phyloP scores from a whole-genome alignment of 1,140 invertebrate genomes.

The Aphis craccivora region DNA sequence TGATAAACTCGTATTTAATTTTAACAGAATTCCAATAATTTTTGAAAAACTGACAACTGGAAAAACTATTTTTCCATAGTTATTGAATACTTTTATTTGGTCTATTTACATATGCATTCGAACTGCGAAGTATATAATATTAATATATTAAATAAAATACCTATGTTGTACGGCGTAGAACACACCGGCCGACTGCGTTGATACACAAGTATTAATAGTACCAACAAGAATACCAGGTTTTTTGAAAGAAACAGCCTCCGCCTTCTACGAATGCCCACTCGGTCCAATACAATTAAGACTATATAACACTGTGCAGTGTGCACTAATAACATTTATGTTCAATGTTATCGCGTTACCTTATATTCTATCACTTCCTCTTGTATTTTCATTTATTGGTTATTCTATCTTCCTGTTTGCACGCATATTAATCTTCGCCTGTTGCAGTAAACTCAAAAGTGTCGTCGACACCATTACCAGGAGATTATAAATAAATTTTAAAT shows the following conservation, averaged over 20 bases:
- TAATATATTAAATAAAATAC: too few relatives aligned
- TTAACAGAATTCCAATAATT: not conserved
- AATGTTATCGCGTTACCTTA: not conserved
- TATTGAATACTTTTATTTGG: not conserved
- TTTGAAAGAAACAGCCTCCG: not conserved
- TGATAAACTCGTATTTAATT: not conserved
- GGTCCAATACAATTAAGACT: not conserved
- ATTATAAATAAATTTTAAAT: conserved; percentile 21
- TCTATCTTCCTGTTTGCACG: not conserved
- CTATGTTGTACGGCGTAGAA: too few relatives aligned
- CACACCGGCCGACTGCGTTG: not conserved
- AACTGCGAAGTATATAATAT: too few relatives aligned
- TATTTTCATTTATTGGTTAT: not conserved
- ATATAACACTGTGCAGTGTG: not conserved
- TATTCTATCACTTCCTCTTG: not conserved
- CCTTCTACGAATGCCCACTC: not conserved
- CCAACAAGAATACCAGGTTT: not conserved
- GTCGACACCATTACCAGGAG: not conserved
- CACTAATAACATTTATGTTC: not conserved
- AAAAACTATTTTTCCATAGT: not conserved
- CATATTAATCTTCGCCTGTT: not conserved
- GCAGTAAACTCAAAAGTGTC: not conserved
- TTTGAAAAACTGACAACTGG: not conserved
- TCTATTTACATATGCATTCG: not conserved
- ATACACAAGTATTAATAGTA: not conserved